Conservation (phyloP, 2,113 vertebrate genomes). For the Oncorhynchus kisutch region DNA sequence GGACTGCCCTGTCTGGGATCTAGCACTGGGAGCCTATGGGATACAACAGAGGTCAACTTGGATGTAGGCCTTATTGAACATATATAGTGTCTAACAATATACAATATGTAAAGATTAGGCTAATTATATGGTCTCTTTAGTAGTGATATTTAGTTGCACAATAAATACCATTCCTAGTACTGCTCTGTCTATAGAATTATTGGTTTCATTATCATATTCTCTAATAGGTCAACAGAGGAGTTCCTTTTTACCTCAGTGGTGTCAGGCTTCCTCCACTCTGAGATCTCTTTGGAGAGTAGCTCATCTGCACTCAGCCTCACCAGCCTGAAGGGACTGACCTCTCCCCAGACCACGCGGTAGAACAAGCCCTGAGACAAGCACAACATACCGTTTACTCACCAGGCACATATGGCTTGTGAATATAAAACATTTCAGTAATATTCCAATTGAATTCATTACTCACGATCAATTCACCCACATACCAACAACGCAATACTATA, state of each 20-base stretch:
- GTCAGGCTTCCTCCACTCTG: slow-evolving; percentile 86
- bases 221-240: no score
- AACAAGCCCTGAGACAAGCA: slow-evolving; percentile 84
- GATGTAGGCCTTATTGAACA: no score
- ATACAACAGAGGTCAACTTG: background rate
- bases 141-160: background rate
- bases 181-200: background rate
- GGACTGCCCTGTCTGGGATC: slow-evolving; percentile 67
- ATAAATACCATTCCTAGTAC: background rate
- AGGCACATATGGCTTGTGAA: background rate
- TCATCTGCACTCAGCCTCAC: slow-evolving; percentile 96
- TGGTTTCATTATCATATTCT: no score
- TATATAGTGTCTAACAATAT: background rate
- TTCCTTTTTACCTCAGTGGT: slow-evolving; percentile 72
- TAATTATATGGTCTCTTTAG: background rate
- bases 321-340: slow-evolving; percentile 86
- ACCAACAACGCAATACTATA: background rate
- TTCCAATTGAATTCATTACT: background rate
- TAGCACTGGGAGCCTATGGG: slow-evolving; percentile 41
- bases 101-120: background rate
- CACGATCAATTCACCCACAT: background rate
- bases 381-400: background rate
- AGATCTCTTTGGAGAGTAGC: slow-evolving; percentile 88
- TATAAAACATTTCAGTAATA: background rate
- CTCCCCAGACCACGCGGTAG: slow-evolving; percentile 89